Evolutionary conservation across 2,113 vertebrate genomes (phyloP).

Genomic region (Zosterops borbonicus): DNA sequence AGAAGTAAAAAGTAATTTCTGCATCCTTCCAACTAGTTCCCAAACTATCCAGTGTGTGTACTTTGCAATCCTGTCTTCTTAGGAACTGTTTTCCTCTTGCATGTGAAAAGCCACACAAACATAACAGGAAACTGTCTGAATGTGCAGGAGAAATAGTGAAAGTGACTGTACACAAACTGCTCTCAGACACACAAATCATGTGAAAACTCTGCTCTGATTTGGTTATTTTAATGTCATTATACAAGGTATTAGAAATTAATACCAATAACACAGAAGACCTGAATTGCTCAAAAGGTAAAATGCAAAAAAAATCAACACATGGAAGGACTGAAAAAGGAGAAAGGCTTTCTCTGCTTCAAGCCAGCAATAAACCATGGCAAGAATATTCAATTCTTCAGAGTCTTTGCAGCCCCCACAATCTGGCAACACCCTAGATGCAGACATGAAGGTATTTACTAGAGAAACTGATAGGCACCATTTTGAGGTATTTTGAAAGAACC

Average conservation of each 20-base stretch:
- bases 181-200: background rate
- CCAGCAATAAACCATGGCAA: slow-evolving; percentile 2
- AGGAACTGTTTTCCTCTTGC: background rate
- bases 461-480: background rate
- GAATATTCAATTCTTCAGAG: slow-evolving; percentile 39
- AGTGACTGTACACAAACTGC: background rate
- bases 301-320: background rate
- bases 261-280: background rate
- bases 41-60: background rate
- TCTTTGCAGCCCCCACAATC: slow-evolving; percentile 1
- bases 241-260: background rate
- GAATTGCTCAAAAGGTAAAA: background rate
- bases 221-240: background rate
- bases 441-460: background rate
- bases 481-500: background rate
- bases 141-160: background rate
- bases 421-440: background rate
- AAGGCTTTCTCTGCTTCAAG: slow-evolving; percentile 13
- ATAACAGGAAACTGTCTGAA: background rate
- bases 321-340: slow-evolving; percentile 16
- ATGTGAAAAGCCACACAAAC: background rate
- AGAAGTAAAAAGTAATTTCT: background rate
- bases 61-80: background rate
- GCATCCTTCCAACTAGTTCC: background rate
- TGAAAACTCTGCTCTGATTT: background rate